Base-by-base conservation (phyloP, 1,140 invertebrate species). In the Ditylenchus dipsaci region DNA sequence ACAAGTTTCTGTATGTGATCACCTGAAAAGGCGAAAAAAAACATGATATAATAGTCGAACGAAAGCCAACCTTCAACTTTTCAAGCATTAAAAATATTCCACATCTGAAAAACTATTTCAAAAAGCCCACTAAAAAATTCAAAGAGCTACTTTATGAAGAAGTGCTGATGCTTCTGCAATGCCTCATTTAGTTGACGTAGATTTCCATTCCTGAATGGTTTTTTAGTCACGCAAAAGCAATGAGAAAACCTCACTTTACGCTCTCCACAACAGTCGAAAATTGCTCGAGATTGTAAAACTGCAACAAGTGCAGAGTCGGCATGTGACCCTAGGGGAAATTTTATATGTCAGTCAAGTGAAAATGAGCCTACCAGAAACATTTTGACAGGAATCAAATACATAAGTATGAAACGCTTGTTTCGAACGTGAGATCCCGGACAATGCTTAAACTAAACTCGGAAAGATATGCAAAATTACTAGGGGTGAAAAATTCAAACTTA, bases 11-110 rank as follows among this genome's bases (percentile, higher is more conserved):
- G 81, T 95, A 96, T 0, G 93, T 91, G 53, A 94, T 38, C 33
- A 38, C 33, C 33, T 38, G 11, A 38, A 38, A 38, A 38, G 3
- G 11, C 33, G 3, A 38, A 38, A 38, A 38, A 38, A 5, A 38
- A 38, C 3, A 38, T 38, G 33, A 38, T 5, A 3, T 5, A 38
- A 38, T 3, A 3, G 33, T 38, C 33, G 33, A 38, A 38, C 3
- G 3, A 3, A 38, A 38, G 11, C 3, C 91, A 58, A 92, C 90
- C 83, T 94, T 95, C 0, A 98, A 85, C 83, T 97, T 96, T 81
- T 97, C 94, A 8, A 98, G 88, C 80, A 97, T 92, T 19, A 97
- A 86, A 85, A 95, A 97, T 78, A 98, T 94, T 42, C 94, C 94
- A 79, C 89, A 38, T 38, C 33, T 38, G 11, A 38, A 38, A 38